phyloP scores from a whole-genome alignment of 2,888 invertebrate species.

The Tortricodes alternella region DNA sequence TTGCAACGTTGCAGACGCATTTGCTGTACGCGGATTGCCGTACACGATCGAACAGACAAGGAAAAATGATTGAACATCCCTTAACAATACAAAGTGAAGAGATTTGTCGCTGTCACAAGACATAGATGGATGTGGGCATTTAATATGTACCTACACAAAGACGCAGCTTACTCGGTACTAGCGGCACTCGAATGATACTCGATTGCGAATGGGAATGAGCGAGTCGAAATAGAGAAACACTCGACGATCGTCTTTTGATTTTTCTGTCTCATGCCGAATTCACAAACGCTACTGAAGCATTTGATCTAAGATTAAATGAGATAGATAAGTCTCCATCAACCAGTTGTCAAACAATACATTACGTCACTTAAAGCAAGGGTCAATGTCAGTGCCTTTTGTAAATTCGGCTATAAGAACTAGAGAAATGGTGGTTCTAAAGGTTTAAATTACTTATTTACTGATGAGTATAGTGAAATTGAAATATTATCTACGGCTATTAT shows the following conservation, averaged over 20 bases:
- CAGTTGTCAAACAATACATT: no score
- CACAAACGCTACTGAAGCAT: no score
- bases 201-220: neutral
- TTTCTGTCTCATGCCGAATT: no score
- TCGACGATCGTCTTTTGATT: neutral
- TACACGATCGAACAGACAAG: conserved; percentile 27
- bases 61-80: conserved; percentile 31
- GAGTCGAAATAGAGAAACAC: neutral
- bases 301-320: no score
- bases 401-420: no score
- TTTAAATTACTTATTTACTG: no score
- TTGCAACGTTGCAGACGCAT: neutral
- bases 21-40: conserved; percentile 8
- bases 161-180: conserved; percentile 12
- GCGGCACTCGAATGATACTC: neutral
- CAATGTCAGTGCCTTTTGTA: no score
- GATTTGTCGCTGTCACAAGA: conserved; percentile 34
- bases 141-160: conserved; percentile 31
- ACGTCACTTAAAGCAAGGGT: no score
- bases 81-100: conserved; percentile 32
- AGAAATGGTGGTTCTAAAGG: no score
- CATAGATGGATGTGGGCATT: conserved; percentile 32
- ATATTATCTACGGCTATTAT: no score
- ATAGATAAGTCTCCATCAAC: no score
- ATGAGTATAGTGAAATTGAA: no score